Base-by-base conservation (phyloP, 2,797 vertebrate species). In the Enteromius radiatus region DNA sequence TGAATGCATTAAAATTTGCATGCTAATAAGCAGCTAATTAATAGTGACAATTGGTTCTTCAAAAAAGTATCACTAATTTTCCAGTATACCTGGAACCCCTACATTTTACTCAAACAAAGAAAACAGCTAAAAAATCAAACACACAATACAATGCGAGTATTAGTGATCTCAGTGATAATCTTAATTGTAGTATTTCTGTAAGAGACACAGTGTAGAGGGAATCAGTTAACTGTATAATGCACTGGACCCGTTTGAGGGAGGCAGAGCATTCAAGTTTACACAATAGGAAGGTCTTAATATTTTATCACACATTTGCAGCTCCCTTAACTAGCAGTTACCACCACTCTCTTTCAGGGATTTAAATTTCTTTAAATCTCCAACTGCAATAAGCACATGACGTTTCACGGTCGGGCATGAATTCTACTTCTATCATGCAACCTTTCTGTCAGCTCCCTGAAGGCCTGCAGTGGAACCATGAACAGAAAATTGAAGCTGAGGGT, bases 221-320 rank as follows among this genome's bases (percentile, higher is more conserved):
- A 65, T 31, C 26, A 41, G 28, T 67, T 67, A 78, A 61, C 47
- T 59, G 70, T 84, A 56, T 77, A 80, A 77, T 59, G 76, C 17
- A 47, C 21, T 45, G 11, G 7, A 52, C 31, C 33, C 26, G 1
- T 28, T 49, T 69, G 3, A 70, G 21, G 52, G n/a, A 45, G 59
- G 47, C 76, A 26, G 43, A 56, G 64, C 43, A 70, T 78, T 78
- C 41, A 41, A 67, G 71, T 69, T 67, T 31, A 81, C 80, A 83
- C 83, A 85, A 75, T 70, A 82, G 45, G 41, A 75, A 28, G 65
- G 71, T 77, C 78, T 84, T 84, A 70, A 54, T 87, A 77, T 86
- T 80, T 89, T 85, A 89, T 87, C 88, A 47, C 78, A 63, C 38
- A 14, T 74, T 82, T 70, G 61, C 88, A 88, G 86, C 78, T 56